These are phyloP conservation scores for Geotrypetes seraphini DNA, from an alignment of 2,797 vertebrate species.

Conservation along the genomic window DNA sequence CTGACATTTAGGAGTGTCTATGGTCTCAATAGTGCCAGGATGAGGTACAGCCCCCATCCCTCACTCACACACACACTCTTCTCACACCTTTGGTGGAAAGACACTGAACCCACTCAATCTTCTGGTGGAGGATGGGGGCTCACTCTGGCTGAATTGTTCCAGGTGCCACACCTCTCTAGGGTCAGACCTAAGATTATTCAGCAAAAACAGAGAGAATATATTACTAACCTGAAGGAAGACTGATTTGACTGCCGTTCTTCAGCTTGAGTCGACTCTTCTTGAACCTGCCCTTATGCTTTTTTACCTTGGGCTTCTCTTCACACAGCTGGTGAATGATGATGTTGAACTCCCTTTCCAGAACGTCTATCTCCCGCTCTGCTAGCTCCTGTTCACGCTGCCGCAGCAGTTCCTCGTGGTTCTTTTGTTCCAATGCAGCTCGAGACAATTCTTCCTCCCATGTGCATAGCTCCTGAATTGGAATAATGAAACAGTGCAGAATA, in stretches of 20 bases:
- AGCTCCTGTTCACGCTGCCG: constrained; percentile 85
- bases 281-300: constrained; percentile 91
- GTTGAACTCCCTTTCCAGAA: constrained; percentile 89
- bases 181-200: too few species aligned
- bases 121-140: too few species aligned
- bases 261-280: constrained; percentile 82
- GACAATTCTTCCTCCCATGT: constrained; percentile 94
- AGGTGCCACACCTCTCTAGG: too few species aligned
- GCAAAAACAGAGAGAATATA: too few species aligned
- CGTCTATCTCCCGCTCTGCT: constrained; percentile 89
- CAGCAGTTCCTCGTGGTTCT: constrained; percentile 86
- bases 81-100: too few species aligned
- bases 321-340: constrained; percentile 96
- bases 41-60: too few species aligned
- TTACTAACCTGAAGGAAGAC: constrained; percentile 85
- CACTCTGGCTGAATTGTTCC: too few species aligned
- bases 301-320: constrained; percentile 88
- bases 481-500: too few species aligned
- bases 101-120: too few species aligned
- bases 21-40: too few species aligned
- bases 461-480: constrained; percentile 70
- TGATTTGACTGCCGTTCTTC: constrained; percentile 89
- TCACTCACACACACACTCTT: too few species aligned
- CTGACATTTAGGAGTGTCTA: too few species aligned
- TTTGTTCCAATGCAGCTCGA: constrained; percentile 86